Percentiles rank a stretch among this genome's conserved stretches.
phyloP scores from a whole-genome alignment of 2,888 invertebrate genomes.

The Mythimna albipuncta region DNA sequence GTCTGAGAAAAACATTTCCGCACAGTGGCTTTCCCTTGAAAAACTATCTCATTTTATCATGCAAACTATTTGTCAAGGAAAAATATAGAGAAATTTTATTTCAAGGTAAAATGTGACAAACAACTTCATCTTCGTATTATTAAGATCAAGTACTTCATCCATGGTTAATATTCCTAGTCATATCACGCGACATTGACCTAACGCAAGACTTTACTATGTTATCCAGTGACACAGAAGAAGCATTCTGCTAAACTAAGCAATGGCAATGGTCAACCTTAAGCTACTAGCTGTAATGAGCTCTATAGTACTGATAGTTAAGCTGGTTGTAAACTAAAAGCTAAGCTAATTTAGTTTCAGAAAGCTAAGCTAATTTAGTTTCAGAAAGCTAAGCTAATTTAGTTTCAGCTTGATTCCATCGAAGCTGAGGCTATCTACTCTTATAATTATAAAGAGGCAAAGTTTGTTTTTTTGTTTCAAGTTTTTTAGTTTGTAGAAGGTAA shows the following conservation, averaged over 20 bases:
- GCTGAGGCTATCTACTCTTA: background rate
- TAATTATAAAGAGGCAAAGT: no score
- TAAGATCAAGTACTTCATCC: constrained; percentile 1
- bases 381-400: background rate
- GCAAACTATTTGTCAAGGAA: constrained; percentile 12
- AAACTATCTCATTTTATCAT: constrained; percentile 8
- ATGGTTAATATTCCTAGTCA: constrained; percentile 3
- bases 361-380: no score
- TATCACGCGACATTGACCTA: constrained; percentile 3
- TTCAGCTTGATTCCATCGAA: background rate
- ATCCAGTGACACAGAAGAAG: background rate
- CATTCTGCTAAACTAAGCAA: constrained; percentile 40
- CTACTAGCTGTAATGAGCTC: constrained; percentile 24
- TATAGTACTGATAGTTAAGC: constrained; percentile 18
- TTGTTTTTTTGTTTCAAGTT: no score
- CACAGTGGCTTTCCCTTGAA: background rate
- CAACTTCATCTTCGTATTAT: constrained; percentile 5
- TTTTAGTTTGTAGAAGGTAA: no score
- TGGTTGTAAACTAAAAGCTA: background rate
- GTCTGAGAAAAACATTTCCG: constrained; percentile 19
- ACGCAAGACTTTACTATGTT: background rate
- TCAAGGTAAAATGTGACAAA: constrained; percentile 15
- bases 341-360: background rate
- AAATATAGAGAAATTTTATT: constrained; percentile 13
- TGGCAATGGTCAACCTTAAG: constrained; percentile 32